Conservation (phyloP, 1,140 invertebrate genomes). For the Pemphigus obesinymphae region DNA sequence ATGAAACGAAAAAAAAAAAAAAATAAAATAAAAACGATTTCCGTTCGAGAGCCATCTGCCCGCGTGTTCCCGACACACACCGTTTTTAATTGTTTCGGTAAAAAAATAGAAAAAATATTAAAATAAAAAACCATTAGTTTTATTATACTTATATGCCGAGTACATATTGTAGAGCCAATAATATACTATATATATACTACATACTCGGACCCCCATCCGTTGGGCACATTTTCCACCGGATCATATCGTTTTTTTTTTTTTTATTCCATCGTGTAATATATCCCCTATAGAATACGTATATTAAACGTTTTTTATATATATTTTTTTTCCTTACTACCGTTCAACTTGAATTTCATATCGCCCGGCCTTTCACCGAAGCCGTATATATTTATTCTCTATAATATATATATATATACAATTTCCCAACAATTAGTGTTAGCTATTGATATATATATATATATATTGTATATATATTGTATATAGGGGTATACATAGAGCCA, state of each 20-base stretch:
- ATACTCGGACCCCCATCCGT: conserved; percentile 4
- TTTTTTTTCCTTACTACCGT: not conserved
- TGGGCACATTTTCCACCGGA: not conserved
- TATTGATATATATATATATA: too few species aligned
- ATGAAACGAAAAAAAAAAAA: not conserved
- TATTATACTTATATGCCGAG: not conserved
- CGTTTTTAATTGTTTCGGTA: conserved; percentile 34
- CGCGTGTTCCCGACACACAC: conserved; percentile 26
- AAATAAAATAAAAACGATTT: conserved; percentile 9
- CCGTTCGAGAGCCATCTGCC: conserved; percentile 38
- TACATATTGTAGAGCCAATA: too few species aligned
- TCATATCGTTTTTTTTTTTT: not conserved
- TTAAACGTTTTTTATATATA: not conserved
- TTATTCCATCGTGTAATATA: not conserved
- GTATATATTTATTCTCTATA: too few species aligned
- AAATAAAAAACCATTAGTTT: not conserved
- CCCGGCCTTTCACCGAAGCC: not conserved
- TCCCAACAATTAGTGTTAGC: too few species aligned
- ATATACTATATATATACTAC: not conserved
- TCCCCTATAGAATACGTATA: too few species aligned
- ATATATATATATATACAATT: too few species aligned
- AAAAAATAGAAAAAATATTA: too few species aligned
- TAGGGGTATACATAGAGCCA: not conserved
- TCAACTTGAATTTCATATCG: not conserved
- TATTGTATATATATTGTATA: not conserved